phyloP scores from a whole-genome alignment of 2,797 vertebrate species.

The Hirundo rustica region DNA sequence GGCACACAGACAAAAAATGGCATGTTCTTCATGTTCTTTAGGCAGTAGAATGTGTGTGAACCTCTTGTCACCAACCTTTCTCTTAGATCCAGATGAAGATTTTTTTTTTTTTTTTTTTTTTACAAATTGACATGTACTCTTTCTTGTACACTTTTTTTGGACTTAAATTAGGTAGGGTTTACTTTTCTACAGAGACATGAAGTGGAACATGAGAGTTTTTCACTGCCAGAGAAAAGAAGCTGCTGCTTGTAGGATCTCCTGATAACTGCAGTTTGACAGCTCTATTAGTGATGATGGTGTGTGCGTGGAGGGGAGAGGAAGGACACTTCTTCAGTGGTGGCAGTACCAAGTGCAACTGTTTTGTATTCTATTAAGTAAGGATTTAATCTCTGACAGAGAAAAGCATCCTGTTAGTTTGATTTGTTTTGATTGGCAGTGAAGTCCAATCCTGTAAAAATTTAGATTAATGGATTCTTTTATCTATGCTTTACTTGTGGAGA shows the following conservation, averaged over 20 bases:
- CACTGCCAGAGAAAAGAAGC: background rate
- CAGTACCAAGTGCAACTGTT: slow-evolving; percentile 32
- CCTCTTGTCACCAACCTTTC: background rate
- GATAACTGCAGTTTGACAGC: slow-evolving; percentile 38
- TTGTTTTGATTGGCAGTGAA: slow-evolving; percentile 53
- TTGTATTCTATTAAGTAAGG: slow-evolving; percentile 44
- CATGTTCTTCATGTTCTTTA: background rate
- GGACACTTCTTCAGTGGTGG: slow-evolving; percentile 31
- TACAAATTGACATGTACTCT: rapidly evolving
- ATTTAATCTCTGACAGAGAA: slow-evolving; percentile 57
- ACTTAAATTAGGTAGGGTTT: slow-evolving; percentile 1
- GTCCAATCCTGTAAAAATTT: slow-evolving; percentile 54
- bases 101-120: background rate
- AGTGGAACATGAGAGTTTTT: background rate
- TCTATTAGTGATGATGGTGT: slow-evolving; percentile 1
- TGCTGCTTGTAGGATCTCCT: slow-evolving; percentile 6
- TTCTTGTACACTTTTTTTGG: background rate
- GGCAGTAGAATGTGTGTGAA: background rate
- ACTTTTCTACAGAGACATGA: background rate
- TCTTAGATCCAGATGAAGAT: background rate
- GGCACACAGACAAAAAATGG: background rate
- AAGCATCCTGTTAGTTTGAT: slow-evolving; percentile 37
- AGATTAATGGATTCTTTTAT: slow-evolving; percentile 63
- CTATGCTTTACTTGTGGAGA: slow-evolving; percentile 21
- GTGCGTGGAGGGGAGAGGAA: slow-evolving; percentile 7